Evolutionary conservation across 2,888 invertebrate species (phyloP).

Genomic region (Pseudococcus longispinus): DNA sequence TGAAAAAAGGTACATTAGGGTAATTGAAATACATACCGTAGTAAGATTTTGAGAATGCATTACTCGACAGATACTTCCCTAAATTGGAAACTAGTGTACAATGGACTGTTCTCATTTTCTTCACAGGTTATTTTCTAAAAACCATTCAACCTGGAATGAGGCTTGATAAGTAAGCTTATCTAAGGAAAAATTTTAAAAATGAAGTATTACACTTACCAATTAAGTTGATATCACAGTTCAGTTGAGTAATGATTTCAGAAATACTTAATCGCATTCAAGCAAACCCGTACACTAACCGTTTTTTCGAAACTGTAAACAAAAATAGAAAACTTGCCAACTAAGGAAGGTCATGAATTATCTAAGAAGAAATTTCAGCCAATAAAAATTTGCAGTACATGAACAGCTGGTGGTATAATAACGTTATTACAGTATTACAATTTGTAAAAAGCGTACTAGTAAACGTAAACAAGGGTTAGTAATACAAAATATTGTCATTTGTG

Average conservation of each 20-base stretch:
- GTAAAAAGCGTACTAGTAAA: not conserved
- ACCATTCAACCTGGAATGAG: constrained; percentile 12
- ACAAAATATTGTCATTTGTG: not conserved
- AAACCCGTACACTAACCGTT: not conserved
- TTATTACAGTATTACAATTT: not conserved
- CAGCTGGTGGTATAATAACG: not conserved
- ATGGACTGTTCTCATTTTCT: constrained; percentile 47
- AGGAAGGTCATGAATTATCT: constrained; percentile 54
- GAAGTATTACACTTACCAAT: not conserved
- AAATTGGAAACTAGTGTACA: constrained; percentile 40
- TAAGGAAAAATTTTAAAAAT: not conserved
- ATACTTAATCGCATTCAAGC: not conserved
- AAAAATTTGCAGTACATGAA: not conserved
- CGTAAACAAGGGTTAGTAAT: not conserved
- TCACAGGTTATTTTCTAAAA: not conserved
- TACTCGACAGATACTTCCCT: constrained; percentile 44
- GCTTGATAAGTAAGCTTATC: not conserved
- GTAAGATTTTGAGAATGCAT: constrained; percentile 47
- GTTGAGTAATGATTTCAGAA: not conserved
- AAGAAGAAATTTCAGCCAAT: constrained; percentile 22
- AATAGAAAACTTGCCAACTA: constrained; percentile 50
- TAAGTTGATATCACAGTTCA: not conserved
- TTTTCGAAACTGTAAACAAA: constrained; percentile 47
- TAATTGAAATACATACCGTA: constrained; percentile 14
- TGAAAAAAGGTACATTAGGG: not conserved